Evolutionary conservation across 2,888 invertebrate genomes (phyloP), one percentile per base, ranked within the genome.

Genomic region (Xestia ashworthii): DNA sequence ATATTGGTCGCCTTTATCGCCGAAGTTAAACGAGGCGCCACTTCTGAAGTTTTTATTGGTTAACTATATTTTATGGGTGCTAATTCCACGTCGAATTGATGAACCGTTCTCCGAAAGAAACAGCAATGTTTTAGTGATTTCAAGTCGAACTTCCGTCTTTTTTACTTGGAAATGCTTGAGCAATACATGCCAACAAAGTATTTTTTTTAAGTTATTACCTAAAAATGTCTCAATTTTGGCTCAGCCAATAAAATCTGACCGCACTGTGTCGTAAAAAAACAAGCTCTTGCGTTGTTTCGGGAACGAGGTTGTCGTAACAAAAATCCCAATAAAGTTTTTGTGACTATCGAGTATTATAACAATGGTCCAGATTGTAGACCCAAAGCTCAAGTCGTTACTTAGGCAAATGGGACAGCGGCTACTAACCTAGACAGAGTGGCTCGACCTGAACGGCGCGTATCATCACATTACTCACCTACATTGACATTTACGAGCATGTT

Each of bases 401-500:
- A 78, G 60, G 73, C 58, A 76, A 81, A 82, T 83, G 66, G 78
- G 76, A 73, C 79, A 76, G 60, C 68, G 70, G 74, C 74, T 78
- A 76, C 53, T 75, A 68, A 78, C 68, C 70, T 72, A 86, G 76
- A 83, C 74, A 76, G 71, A 79, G 76, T 74, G 78, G 71, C 75
- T 77, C 71, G 81, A 78, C 69, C 62, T 80, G 71, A 70, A 68
- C 85, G 72, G 66, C 78, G 78, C 84, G 84, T 89, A 85, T 86
- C 84, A 87, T 84, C 79, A 81, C 87, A 88, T 88, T 88, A 90
- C 85, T 91, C 88, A 84, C 80, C 76, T 86, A 80, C 82, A 81
- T 82, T 86, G 90, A 91, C 90, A 88, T 92, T 92, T 90, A 93
- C 89, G 90, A 91, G 78, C 84, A 66, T 78, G 82, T 87, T 87